Evolutionary conservation across 2,797 vertebrate genomes (phyloP).

Genomic region (Gila robusta): DNA sequence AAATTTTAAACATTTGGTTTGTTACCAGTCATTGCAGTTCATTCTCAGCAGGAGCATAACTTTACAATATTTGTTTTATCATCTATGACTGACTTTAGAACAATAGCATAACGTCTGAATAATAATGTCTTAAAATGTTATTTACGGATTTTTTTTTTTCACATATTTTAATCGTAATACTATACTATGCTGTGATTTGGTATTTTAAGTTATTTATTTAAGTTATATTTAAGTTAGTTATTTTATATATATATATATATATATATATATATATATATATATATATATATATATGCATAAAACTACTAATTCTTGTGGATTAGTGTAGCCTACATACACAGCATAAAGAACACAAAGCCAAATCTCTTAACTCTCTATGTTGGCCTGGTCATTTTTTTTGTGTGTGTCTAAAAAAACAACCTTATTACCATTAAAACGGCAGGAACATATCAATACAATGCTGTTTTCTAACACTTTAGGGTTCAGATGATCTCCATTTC

Average conservation of each 20-base stretch:
- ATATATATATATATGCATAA: not conserved
- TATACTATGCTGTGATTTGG: not conserved
- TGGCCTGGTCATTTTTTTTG: not conserved
- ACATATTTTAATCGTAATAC: not conserved
- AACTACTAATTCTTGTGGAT: not conserved
- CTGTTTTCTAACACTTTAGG: not conserved
- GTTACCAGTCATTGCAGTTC: not conserved
- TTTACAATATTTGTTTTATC: not conserved
- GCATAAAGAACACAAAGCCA: not conserved
- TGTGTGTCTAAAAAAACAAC: not conserved
- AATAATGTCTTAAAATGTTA: not conserved
- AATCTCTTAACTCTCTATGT: slow-evolving; percentile 4
- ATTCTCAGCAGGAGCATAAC: not conserved
- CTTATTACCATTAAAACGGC: too few relatives aligned
- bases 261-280: not conserved
- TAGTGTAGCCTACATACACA: not conserved
- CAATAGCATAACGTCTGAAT: not conserved
- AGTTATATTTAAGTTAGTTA: too few relatives aligned
- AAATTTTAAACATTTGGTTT: not conserved
- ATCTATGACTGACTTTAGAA: not conserved
- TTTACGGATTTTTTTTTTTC: not conserved
- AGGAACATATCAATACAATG: not conserved
- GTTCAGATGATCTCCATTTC: not conserved
- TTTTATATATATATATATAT: not conserved
- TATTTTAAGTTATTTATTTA: not conserved